phyloP scores from a whole-genome alignment of 2,113 vertebrate genomes.

The Epinephelus moara region DNA sequence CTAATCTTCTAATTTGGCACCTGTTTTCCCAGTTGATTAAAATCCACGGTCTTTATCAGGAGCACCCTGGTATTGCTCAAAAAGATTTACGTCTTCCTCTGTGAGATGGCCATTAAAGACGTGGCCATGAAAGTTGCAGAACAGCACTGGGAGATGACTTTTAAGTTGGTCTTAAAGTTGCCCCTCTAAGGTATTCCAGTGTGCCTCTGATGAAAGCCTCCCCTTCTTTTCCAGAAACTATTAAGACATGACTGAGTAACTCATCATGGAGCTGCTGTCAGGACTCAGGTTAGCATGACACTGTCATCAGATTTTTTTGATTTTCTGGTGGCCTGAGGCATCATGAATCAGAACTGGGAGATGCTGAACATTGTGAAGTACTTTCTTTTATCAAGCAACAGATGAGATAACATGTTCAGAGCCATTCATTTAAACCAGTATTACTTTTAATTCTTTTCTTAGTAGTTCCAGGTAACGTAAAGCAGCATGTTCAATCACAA shows the following conservation, averaged over 20 bases:
- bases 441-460: background rate
- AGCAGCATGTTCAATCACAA: slow-evolving; percentile 37
- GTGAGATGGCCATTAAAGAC: background rate
- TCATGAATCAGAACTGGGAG: slow-evolving; percentile 16
- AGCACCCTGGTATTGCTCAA: too few species aligned
- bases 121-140: background rate
- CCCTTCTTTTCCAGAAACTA: slow-evolving; percentile 11
- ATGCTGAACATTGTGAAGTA: slow-evolving; percentile 4
- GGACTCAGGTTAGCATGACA: slow-evolving; percentile 50
- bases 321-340: slow-evolving; percentile 11
- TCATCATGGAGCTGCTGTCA: slow-evolving; percentile 28
- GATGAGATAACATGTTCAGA: slow-evolving; percentile 2
- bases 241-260: slow-evolving; percentile 11
- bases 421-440: slow-evolving; percentile 12
- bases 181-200: slow-evolving; percentile 14
- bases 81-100: background rate
- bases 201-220: slow-evolving; percentile 14
- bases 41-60: background rate
- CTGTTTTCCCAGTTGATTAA: background rate
- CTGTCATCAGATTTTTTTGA: slow-evolving; percentile 46
- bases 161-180: slow-evolving; percentile 7
- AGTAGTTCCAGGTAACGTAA: background rate
- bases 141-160: background rate
- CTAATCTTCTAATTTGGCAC: background rate
- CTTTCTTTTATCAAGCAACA: slow-evolving; percentile 7